phyloP scores from a whole-genome alignment of 2,797 vertebrate genomes.

The Falco novaeseelandiae region DNA sequence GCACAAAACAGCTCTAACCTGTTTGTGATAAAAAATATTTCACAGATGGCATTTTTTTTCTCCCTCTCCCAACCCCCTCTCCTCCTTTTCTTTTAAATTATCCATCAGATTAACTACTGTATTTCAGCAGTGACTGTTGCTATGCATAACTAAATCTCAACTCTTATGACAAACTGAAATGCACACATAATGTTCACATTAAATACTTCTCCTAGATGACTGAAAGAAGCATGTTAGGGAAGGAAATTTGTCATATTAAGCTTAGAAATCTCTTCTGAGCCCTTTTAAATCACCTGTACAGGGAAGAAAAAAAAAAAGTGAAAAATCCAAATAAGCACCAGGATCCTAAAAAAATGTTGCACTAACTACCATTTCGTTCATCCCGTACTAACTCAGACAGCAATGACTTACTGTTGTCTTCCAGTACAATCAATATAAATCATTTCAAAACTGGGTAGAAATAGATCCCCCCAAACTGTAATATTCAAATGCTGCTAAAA shows the following conservation, averaged over 20 bases:
- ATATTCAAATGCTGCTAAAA: background rate
- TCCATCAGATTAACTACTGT: background rate
- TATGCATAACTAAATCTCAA: background rate
- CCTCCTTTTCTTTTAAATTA: background rate
- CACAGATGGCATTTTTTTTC: background rate
- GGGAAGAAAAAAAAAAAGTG: rapidly evolving
- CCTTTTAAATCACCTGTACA: background rate
- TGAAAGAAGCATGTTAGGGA: background rate
- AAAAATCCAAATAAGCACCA: background rate
- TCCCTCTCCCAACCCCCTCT: background rate
- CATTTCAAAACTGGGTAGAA: background rate
- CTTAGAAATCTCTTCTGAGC: background rate
- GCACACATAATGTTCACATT: background rate
- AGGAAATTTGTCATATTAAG: background rate
- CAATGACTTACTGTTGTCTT: background rate
- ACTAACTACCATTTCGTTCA: background rate
- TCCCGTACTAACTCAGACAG: background rate
- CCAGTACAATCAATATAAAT: background rate
- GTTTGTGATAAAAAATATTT: background rate
- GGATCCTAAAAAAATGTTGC: background rate
- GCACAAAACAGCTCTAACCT: background rate
- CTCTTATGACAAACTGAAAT: background rate
- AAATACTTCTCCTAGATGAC: background rate
- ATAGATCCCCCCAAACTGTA: background rate
- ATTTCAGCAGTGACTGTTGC: background rate